These are phyloP conservation scores for Thunnus thynnus DNA, from an alignment of 2,113 vertebrate species.

Conservation along the genomic window DNA sequence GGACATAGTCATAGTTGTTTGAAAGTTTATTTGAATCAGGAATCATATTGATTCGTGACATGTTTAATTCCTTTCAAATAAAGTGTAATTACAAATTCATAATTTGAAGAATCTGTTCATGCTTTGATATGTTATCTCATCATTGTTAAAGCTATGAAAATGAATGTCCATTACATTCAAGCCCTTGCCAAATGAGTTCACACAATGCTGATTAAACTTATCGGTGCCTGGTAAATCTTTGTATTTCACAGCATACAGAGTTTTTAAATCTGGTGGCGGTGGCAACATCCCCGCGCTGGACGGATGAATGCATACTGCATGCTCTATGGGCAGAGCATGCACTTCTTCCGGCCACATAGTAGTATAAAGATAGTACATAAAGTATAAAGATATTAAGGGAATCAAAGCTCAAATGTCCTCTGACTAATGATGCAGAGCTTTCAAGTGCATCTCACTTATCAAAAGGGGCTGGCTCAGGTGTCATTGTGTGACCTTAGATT, in stretches of 20 bases:
- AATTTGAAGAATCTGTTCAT: neutral
- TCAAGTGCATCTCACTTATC: neutral
- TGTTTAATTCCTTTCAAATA: constrained; percentile 53
- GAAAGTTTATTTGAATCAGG: constrained; percentile 27
- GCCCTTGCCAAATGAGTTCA: no score
- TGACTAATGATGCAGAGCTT: constrained; percentile 7
- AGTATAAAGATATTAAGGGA: neutral
- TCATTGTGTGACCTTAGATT: neutral
- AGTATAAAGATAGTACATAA: neutral
- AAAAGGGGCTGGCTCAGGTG: neutral
- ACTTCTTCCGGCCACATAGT: no score
- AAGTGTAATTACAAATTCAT: constrained; percentile 21
- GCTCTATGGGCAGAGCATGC: no score
- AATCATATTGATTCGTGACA: constrained; percentile 55
- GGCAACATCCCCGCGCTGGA: no score
- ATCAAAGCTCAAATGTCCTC: neutral
- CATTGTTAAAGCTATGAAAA: neutral
- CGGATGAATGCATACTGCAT: no score
- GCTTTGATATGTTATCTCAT: neutral
- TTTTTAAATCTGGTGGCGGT: no score
- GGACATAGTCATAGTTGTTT: constrained; percentile 1
- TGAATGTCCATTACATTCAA: no score
- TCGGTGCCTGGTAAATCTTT: no score
- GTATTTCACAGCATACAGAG: no score
- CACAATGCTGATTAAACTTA: no score